Evolutionary conservation across 2,797 vertebrate species (phyloP), one percentile per base, ranked within the genome.

Genomic region (Microctenopoma stevenorrisi): DNA sequence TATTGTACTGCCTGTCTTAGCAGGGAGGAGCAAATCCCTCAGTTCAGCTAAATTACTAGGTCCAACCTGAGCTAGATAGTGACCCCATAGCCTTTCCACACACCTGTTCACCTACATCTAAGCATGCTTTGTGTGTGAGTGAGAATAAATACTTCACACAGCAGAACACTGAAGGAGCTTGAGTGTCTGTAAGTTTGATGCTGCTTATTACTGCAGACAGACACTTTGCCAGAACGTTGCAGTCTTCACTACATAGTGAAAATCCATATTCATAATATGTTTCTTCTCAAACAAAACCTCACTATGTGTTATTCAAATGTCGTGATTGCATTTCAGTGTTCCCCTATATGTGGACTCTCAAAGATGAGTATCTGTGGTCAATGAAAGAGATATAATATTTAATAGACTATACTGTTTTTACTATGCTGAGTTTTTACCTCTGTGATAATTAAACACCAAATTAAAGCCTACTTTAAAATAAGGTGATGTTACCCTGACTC

Each of bases 31-130:
- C 84, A 92, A 92, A 92, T 82, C 90, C 90, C 87, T 82, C 77
- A 49, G 86, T 89, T 90, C 80, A 88, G 83, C 90, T 88, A 94
- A 94, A 94, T 94, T 94, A 93, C 90, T 91, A 85, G 94, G 90
- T 94, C 89, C 81, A 90, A 92, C 91, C 87, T 90, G 89, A 83
- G 90, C 76, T 14, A 89, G 93, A 94, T 89, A 95, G 90, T 91
- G 93, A 94, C 91, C 93, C 92, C 89, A 91, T 85, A 91, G 92
- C 86, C 86, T 78, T 86, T 89, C 86, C 75, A 84, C 87, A 86
- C 93, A 94, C 92, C 93, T 93, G 93, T 86, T 91, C 89, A 82
- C 86, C 78, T 83, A 67, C 88, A 79, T 69, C 68, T 68, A n/a
- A 84, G 81, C 83, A 58, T 0, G 81, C 79, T 82, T 71, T 86